These are phyloP conservation scores for Xestobium rufovillosum DNA, from an alignment of 2,888 invertebrate species.

Conservation along the genomic window DNA sequence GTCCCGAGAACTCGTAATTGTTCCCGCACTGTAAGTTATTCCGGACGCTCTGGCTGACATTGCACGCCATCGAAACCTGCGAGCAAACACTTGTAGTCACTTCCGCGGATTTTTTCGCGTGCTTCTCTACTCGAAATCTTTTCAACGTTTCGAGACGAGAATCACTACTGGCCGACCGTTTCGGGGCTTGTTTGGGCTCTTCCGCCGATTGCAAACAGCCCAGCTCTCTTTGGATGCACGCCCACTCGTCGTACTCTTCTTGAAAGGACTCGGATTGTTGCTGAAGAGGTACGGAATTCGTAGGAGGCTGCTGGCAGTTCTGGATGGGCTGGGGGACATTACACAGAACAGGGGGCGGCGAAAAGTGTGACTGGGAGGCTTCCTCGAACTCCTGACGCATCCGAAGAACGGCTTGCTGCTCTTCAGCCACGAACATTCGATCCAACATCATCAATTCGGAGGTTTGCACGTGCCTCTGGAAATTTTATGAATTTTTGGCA, in stretches of 20 bases:
- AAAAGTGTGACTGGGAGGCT: conserved; percentile 8
- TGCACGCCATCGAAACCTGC: conserved; percentile 3
- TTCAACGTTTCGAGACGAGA: conserved; percentile 40
- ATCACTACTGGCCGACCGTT: conserved; percentile 37
- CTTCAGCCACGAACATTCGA: conserved; percentile 64
- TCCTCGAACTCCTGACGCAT: conserved; percentile 47
- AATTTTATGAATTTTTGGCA: not conserved
- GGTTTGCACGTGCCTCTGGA: conserved; percentile 62
- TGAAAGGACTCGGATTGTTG: no score
- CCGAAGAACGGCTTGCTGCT: conserved; percentile 56
- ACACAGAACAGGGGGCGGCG: conserved; percentile 6
- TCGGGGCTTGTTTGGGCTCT: conserved; percentile 21
- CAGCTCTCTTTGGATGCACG: conserved; percentile 59
- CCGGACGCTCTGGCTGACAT: conserved; percentile 10
- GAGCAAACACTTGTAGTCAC: not conserved
- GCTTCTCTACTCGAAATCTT: conserved; percentile 42
- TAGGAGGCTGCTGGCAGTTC: conserved; percentile 8
- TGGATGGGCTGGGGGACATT: conserved; percentile 4
- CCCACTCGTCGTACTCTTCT: conserved; percentile 58
- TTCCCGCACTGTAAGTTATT: conserved; percentile 9
- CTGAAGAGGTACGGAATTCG: not conserved
- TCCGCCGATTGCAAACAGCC: conserved; percentile 41
- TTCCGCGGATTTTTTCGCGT: conserved; percentile 30
- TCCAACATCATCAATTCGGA: conserved; percentile 73
- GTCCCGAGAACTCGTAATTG: no score